Evolutionary conservation across 2,113 vertebrate species (phyloP).

Genomic region (Xenotilapia caudafasciata): DNA sequence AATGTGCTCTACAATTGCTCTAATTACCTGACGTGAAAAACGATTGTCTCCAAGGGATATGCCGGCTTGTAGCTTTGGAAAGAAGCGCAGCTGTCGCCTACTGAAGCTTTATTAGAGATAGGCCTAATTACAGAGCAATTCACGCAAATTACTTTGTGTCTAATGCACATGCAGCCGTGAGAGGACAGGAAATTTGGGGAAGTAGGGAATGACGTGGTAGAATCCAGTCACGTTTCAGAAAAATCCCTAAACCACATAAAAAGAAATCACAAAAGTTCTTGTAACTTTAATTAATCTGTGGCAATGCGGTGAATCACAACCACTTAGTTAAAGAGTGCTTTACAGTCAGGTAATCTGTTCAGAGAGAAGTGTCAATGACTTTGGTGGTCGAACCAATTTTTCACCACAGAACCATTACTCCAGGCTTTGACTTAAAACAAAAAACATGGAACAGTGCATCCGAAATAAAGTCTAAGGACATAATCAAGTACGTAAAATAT

Average conservation of each 20-base stretch:
- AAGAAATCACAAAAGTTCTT: neutral
- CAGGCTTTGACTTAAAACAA: neutral
- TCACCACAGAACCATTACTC: neutral
- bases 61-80: constrained; percentile 26
- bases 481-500: neutral
- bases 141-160: constrained; percentile 55
- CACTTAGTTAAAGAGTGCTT: neutral
- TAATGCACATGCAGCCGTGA: constrained; percentile 5
- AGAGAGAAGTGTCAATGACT: neutral
- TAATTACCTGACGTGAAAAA: constrained; percentile 58
- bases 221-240: neutral
- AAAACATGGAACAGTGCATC: neutral
- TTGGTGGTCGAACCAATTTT: neutral
- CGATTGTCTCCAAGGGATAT: constrained; percentile 49
- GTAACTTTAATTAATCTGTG: neutral
- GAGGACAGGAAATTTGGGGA: constrained; percentile 26
- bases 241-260: neutral
- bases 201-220: constrained; percentile 16
- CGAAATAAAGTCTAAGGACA: neutral
- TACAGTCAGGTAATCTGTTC: neutral
- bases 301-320: neutral
- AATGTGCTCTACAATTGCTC: constrained; percentile 49
- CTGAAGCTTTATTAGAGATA: constrained; percentile 42
- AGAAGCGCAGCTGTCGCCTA: constrained; percentile 44
- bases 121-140: constrained; percentile 60